Conservation (phyloP, 2,113 vertebrate genomes). For the Cephalopterus ornatus region DNA sequence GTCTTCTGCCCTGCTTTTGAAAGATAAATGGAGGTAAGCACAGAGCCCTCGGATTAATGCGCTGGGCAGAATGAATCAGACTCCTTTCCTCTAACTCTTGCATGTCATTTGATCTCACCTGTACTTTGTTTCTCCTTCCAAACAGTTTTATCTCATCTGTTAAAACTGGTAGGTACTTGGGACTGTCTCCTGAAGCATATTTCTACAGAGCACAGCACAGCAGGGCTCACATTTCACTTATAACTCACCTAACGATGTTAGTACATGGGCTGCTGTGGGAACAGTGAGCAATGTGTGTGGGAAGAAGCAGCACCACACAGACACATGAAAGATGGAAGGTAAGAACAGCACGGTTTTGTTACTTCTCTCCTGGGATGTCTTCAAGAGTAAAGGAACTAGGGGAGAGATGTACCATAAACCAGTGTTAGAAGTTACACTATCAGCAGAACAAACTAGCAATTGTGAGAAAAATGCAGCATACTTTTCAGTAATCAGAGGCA, state of each 20-base stretch:
- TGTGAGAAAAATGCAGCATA: neutral
- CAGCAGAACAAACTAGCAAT: neutral
- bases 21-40: neutral
- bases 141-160: neutral
- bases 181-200: accelerated
- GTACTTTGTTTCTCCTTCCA: neutral
- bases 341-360: neutral
- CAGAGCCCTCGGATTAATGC: neutral
- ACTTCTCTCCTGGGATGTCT: neutral
- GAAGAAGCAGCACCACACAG: neutral
- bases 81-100: neutral
- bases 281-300: accelerated
- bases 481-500: neutral
- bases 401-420: neutral
- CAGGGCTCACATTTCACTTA: neutral
- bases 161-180: neutral
- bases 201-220: neutral
- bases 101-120: neutral
- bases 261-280: neutral
- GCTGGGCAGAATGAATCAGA: neutral
- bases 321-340: neutral
- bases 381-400: neutral
- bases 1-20: neutral
- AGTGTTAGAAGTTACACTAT: neutral
- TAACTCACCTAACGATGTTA: neutral